Conservation (phyloP, 2,888 invertebrate species). For the Lathronympha strigana region DNA sequence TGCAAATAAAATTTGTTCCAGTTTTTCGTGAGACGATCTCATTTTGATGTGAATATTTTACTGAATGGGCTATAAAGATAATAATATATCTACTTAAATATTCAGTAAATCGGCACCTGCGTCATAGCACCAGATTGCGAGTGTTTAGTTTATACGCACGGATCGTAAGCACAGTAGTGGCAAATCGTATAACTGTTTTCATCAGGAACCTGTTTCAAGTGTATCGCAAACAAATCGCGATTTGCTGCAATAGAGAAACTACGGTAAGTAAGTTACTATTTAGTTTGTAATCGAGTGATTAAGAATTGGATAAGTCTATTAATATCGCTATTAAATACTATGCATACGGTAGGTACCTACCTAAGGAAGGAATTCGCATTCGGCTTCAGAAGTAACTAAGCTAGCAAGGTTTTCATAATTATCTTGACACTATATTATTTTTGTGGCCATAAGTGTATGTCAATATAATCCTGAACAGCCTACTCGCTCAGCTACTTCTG, state of each 20-base stretch:
- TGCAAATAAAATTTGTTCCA: slow-evolving; percentile 46
- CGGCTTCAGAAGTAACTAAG: too few species aligned
- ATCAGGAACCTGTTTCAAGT: slow-evolving; percentile 14
- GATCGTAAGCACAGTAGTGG: slow-evolving; percentile 26
- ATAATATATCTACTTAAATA: slow-evolving; percentile 45
- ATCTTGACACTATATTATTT: too few species aligned
- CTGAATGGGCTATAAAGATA: slow-evolving; percentile 56
- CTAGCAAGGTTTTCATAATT: too few species aligned
- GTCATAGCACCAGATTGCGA: slow-evolving; percentile 44
- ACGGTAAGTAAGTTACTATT: too few species aligned
- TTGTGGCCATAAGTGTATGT: too few species aligned
- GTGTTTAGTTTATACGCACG: slow-evolving; percentile 39
- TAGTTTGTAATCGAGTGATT: too few species aligned
- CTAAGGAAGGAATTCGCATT: too few species aligned
- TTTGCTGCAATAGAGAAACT: background rate
- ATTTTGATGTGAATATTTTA: slow-evolving; percentile 52
- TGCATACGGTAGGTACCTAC: too few species aligned
- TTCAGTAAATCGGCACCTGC: slow-evolving; percentile 49
- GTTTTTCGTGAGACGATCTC: slow-evolving; percentile 52
- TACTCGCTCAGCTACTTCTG: too few species aligned
- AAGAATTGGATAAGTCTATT: too few species aligned
- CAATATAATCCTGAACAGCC: too few species aligned
- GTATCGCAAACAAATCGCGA: slow-evolving; percentile 16
- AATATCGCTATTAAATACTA: too few species aligned
- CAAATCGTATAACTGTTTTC: slow-evolving; percentile 18